Percentiles rank a stretch among this genome's conserved stretches.
Evolutionary conservation across 1,140 invertebrate species (phyloP).

Genomic region (Drosophila prosaltans): DNA sequence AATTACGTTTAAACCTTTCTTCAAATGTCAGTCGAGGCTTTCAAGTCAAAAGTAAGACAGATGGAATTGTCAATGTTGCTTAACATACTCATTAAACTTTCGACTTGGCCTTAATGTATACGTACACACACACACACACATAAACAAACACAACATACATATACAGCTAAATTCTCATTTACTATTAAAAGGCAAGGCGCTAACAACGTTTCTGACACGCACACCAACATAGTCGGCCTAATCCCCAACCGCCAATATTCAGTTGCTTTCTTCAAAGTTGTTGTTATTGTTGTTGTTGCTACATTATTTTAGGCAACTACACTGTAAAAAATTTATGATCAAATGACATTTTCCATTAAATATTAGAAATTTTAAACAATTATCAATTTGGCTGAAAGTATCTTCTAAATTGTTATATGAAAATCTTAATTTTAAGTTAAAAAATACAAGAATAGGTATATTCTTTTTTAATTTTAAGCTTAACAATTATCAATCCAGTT

Average conservation of each 20-base stretch:
- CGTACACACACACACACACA: conserved; percentile 6
- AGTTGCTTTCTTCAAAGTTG: conserved; percentile 27
- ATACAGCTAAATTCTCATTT: conserved; percentile 46
- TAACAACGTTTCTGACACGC: conserved; percentile 66
- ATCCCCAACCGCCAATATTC: not conserved
- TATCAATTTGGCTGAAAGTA: too few relatives aligned
- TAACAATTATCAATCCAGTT: too few relatives aligned
- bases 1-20: not conserved
- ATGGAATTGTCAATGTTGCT: conserved; percentile 22
- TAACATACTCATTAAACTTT: conserved; percentile 26
- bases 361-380: too few relatives aligned
- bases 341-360: too few relatives aligned
- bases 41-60: conserved; percentile 12
- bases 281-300: conserved; percentile 17
- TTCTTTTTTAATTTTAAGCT: too few relatives aligned
- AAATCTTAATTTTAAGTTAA: too few relatives aligned
- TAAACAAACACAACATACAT: not conserved
- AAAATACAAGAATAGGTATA: too few relatives aligned
- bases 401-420: too few relatives aligned
- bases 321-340: conserved; percentile 1
- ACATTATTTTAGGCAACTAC: not conserved
- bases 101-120: conserved; percentile 1
- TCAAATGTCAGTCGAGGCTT: conserved; percentile 7
- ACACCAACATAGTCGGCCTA: not conserved
- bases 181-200: conserved; percentile 68